Conservation (phyloP, 2,797 vertebrate genomes). For the Echeneis naucrates region DNA sequence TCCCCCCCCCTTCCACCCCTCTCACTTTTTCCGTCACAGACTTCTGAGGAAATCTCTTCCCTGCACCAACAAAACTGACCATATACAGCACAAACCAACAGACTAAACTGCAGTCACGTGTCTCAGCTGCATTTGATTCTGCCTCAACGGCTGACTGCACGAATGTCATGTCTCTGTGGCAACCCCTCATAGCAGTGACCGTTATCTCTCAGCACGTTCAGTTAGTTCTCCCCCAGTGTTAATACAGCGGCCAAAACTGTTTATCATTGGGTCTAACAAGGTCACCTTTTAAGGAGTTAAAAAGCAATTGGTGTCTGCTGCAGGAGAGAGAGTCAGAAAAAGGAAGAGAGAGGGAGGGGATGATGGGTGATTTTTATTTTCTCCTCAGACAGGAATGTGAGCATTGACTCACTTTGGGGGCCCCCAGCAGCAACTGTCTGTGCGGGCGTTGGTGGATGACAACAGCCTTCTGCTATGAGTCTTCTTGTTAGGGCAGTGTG, state of each 20-base stretch:
- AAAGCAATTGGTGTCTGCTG: conserved; percentile 41
- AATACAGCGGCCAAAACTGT: not conserved
- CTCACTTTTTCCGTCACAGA: conserved; percentile 19
- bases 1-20: not conserved
- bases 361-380: conserved; percentile 57
- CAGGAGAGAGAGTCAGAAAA: not conserved
- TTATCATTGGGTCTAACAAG: conserved; percentile 19
- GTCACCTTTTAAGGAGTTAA: conserved; percentile 71
- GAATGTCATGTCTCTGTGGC: conserved; percentile 53
- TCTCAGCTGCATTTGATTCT: conserved; percentile 44
- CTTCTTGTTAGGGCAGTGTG: conserved; percentile 50
- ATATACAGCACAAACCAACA: conserved; percentile 67
- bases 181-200: conserved; percentile 37
- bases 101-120: conserved; percentile 63
- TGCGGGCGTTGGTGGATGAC: conserved; percentile 54
- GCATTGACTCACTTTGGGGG: conserved; percentile 49
- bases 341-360: conserved; percentile 18
- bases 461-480: conserved; percentile 57
- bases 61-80: conserved; percentile 74
- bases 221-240: conserved; percentile 16
- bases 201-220: conserved; percentile 46
- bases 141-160: conserved; percentile 35
- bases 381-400: conserved; percentile 70
- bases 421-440: conserved; percentile 73
- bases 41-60: conserved; percentile 65